Evolutionary conservation across 2,797 vertebrate genomes (phyloP), one percentile per base, ranked within the genome.

Genomic region (Poeciliopsis gracilis): DNA sequence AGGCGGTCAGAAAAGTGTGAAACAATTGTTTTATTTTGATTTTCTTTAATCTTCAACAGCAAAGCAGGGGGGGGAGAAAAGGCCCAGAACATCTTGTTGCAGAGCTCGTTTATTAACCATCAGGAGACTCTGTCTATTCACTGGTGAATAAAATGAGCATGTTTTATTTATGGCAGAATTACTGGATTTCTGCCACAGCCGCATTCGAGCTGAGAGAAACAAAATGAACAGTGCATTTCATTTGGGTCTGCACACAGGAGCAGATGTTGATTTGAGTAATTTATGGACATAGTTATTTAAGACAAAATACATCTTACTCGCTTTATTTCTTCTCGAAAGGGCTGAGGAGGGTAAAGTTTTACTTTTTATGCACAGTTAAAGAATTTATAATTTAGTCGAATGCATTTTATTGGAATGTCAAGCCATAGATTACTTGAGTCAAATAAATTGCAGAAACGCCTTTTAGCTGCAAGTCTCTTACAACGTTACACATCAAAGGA

Each of bases 1-100:
- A 55, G 3, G 51, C 0, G 2, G 33, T 38, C 72, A 77, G 15
- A n/a, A 73, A 76, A 71, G 30, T 47, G 36, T 25, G 18, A 59
- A 80, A 33, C 33, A 8, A 5, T 66, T 41, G 72, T 73, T 78
- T 67, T 47, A 16, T 47, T 47, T 8, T 9, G 38, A 41, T 41
- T 41, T 41, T 41, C 36, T 43, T 30, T 73, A 45, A 61, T 77
- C 75, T 82, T 55, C 51, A 70, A 66, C 61, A 38, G 30, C 75
- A 28, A 55, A 46, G 28, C 51, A 66, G 5, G 5, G 12, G n/a
- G n/a, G 11, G 30, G 16, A 55, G 53, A 61, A 61, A 61, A 33
- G 30, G 1, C 57, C 57, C 57, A 30, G 59, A 61, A 61, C 59
- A 61, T 71, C 25, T n/a, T 75, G 23, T 11, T 61, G 61, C 46